phyloP scores from a whole-genome alignment of 2,797 vertebrate species.

The Darevskia mixta region DNA sequence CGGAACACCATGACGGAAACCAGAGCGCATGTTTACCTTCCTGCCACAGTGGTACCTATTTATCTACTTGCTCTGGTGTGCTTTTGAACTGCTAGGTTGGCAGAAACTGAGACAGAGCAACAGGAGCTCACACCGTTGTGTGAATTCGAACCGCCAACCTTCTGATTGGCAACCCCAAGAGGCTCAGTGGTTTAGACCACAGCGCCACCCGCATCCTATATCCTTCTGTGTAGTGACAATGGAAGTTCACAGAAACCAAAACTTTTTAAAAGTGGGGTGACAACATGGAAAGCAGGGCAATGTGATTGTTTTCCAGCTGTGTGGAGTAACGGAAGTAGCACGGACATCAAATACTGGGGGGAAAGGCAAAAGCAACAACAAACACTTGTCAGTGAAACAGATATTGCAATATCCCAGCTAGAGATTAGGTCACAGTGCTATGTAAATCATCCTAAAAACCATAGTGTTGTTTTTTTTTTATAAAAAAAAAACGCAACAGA shows the following conservation, averaged over 20 bases:
- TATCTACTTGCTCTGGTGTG: too few species aligned
- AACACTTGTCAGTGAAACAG: constrained; percentile 27
- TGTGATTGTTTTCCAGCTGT: background rate
- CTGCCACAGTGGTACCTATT: too few species aligned
- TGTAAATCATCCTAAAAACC: constrained; percentile 33
- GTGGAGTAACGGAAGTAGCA: background rate
- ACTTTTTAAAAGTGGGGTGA: background rate
- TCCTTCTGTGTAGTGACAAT: background rate
- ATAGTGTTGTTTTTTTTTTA: background rate
- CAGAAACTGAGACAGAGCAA: too few species aligned
- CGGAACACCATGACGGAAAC: too few species aligned
- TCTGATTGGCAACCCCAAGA: too few species aligned
- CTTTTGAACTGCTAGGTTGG: too few species aligned
- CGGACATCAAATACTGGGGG: background rate
- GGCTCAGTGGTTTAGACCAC: too few species aligned
- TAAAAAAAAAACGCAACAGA: accelerated
- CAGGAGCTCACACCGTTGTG: too few species aligned
- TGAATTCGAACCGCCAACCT: too few species aligned
- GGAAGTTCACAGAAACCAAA: background rate
- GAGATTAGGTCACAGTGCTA: background rate
- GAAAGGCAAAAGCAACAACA: background rate
- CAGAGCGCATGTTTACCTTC: too few species aligned
- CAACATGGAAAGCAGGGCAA: background rate
- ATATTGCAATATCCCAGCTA: constrained; percentile 8
- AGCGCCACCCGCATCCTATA: background rate